Base-by-base conservation (phyloP, 1,140 invertebrate species). In the Hydropsyche tenuis region DNA sequence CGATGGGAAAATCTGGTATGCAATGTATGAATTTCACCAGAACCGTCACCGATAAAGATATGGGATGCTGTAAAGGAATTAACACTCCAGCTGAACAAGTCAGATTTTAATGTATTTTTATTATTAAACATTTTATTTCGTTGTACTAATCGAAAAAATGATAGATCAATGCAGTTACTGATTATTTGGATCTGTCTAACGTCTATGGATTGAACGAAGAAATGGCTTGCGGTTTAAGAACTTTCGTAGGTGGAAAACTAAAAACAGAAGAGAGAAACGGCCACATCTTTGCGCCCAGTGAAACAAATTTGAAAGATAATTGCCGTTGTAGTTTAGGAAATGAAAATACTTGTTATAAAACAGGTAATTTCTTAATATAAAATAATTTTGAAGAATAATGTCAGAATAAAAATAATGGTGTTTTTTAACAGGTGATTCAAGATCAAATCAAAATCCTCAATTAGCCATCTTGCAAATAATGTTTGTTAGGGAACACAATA, bases 391-490 rank as follows among this genome's bases (percentile, higher is more conserved):
- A n/a, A n/a, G n/a, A n/a, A n/a, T n/a, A n/a, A n/a, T n/a, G n/a
- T n/a, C n/a, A n/a, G n/a, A n/a, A n/a, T n/a, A n/a, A n/a, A n/a
- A n/a, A n/a, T n/a, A n/a, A n/a, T n/a, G n/a, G n/a, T 22, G 18
- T n/a, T 48, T 69, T 11, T 69, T 75, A 72, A 7, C 71, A 89
- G 89, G 90, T 69, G 93, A 94, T 78, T 81, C 83, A 20, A 84
- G 93, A 30, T 89, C 89, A 0, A 94, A 94, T 79, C 86, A 90
- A 64, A 90, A 92, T 46, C 92, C 92, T 11, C 92, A 91, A 11
- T 74, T 95, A 30, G 89, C 92, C 1, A 87, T 89, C 16, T 85
- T 84, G 0, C 85, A 86, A 62, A 86, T 83, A 0, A 62, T 86
- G 5, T 77, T 85, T 0, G 75, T 86, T 5, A 74, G 85, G 0